Evolutionary conservation across 2,888 invertebrate species (phyloP), one percentile per base, ranked within the genome.

Genomic region (Pristionchus mayeri): DNA sequence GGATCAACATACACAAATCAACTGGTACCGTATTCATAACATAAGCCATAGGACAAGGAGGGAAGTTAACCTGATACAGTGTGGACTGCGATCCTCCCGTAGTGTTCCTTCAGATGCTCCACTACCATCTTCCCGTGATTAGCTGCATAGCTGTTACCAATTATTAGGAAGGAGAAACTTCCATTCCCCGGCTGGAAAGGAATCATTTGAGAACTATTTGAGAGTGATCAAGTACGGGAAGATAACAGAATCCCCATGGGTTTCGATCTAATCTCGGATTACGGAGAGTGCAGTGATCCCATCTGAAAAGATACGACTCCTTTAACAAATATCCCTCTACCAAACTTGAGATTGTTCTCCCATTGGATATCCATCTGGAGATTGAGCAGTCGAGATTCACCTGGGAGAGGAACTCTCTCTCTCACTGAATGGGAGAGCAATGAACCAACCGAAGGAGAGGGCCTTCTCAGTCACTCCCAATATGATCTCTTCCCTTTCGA

Each of bases 231-330:
- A n/a, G 18, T 30, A 78, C 76, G 9, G 76, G 76, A 30, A 78
- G 76, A 27, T 78, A 21, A 34, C 76, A 78, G 34, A 78, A 78
- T 50, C 76, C 76, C 76, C 76, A 78, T 40, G 76, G 76, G 13
- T 78, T 78, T 11, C 76, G n/a, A n/a, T 78, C 75, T 3, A 75
- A 24, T 50, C 30, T 78, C 24, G 71, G 40, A 37, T 30, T 24
- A 11, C 50, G 76, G 9, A 78, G 30, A 50, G 30, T 50, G 40
- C 76, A 78, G 30, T 78, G 48, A 4, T 50, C 50, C 7, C 27
- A 50, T 40, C 50, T 78, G 30, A 4, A 71, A 71, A 40, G 24
- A 57, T 0, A n/a, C n/a, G n/a, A n/a, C n/a, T n/a, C n/a, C 44
- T 13, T 44, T 6, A 44, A 6, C 44, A 13, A 44, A 34, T 63